A percentile compares a stretch with the other conserved stretches of the same genome.
phyloP scores from a whole-genome alignment of 2,888 invertebrate genomes.

The Nephrocerus scutellatus region DNA sequence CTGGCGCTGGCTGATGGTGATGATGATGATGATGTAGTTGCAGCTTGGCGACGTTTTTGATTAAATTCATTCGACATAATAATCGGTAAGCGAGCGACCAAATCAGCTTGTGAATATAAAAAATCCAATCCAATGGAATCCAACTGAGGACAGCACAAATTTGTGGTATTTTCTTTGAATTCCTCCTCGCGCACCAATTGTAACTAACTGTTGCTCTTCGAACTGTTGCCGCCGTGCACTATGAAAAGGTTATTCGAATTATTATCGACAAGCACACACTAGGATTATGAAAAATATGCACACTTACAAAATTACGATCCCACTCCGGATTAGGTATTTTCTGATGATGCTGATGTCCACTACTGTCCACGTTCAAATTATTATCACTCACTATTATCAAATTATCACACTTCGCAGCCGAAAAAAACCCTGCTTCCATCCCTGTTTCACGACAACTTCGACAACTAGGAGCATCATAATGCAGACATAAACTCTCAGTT shows the following conservation, averaged over 20 bases:
- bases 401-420: too few relatives aligned
- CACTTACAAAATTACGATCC: neutral
- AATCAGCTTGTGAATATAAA: neutral
- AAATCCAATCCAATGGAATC: neutral
- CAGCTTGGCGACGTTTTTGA: conserved; percentile 12
- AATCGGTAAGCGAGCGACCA: neutral
- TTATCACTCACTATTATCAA: too few relatives aligned
- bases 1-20: conserved; percentile 21
- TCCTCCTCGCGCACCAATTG: too few relatives aligned
- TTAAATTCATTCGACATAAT: conserved; percentile 25
- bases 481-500: too few relatives aligned
- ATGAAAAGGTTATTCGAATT: too few relatives aligned
- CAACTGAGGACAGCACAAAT: neutral
- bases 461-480: too few relatives aligned
- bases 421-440: too few relatives aligned
- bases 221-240: too few relatives aligned
- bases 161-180: neutral
- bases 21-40: neutral
- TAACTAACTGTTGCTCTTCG: too few relatives aligned
- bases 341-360: neutral
- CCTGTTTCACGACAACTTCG: too few relatives aligned
- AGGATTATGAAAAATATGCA: neutral
- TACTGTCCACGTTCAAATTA: too few relatives aligned
- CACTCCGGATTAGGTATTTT: neutral
- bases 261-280: too few relatives aligned